Base-by-base conservation (phyloP, 1,140 invertebrate species). In the Drosophila asahinai region DNA sequence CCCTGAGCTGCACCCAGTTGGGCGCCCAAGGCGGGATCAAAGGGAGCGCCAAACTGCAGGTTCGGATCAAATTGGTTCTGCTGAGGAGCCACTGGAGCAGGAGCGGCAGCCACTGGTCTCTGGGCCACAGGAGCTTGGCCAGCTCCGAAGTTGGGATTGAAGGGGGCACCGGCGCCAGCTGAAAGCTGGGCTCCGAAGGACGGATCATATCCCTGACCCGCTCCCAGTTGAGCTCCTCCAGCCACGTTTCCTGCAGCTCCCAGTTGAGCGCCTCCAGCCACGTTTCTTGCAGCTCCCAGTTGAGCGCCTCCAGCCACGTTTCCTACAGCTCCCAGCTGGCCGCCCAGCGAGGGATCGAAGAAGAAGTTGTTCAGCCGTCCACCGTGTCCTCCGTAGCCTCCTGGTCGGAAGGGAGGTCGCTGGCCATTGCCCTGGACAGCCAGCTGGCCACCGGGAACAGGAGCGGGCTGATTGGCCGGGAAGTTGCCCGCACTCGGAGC, bases 371-470 rank as follows among this genome's bases (percentile, higher is more conserved):
- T 55, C 14, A 51, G 61, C 0, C 79, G 51, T 12, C 33, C 52
- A n/a, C 64, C 63, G 6, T 49, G n/a, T 64, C 67, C 67, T 11
- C 43, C 70, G 47, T 47, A 78, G 17, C 54, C 59, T 5, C 74
- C 64, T 19, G 74, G 74, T 3, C 59, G 40, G 2, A 40, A 62
- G 22, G 58, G 65, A 6, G 75, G 75, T 1, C 66, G 52, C 19
- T 74, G 60, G 1, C 49, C 76, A 54, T 66, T 83, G 17, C 47
- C 80, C 64, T 55, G 57, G 7, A 73, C 48, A 11, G 79, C 71
- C 30, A 80, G 36, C 27, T 81, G 82, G 0, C 71, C 83, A 19
- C 51, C 80, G 7, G 79, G 71, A n/a, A 48, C 5, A 4, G 67
- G 54, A 47, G 40, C 55, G 3, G 64, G 76, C 33, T 55, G 72